phyloP scores from a whole-genome alignment of 2,888 invertebrate genomes.

The Eudasyphora cyanicolor region DNA sequence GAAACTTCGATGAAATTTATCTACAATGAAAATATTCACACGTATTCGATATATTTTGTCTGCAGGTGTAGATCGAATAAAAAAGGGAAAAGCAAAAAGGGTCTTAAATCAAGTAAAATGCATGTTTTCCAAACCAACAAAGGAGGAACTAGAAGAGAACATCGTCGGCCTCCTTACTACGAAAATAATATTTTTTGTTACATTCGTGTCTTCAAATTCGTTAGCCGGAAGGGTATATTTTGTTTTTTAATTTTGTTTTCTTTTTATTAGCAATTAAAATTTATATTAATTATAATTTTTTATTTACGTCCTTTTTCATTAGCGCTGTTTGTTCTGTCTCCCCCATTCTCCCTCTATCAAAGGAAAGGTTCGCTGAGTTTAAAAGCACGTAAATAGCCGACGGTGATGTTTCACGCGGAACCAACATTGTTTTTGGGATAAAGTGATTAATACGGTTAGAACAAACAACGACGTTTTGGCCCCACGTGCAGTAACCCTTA shows the following conservation, averaged over 20 bases:
- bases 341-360: background rate
- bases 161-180: background rate
- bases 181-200: constrained; percentile 9
- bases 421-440: constrained; percentile 35
- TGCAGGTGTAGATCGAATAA: background rate
- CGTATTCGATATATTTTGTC: too few relatives aligned
- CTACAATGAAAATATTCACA: too few relatives aligned
- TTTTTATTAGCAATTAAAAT: constrained; percentile 55
- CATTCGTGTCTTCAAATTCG: background rate
- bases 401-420: constrained; percentile 28
- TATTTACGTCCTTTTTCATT: constrained; percentile 51
- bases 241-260: constrained; percentile 28
- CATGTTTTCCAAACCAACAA: background rate
- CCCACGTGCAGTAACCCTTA: background rate
- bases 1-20: too few relatives aligned
- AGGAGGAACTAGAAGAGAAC: constrained; percentile 2
- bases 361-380: background rate
- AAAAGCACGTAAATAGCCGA: constrained; percentile 10
- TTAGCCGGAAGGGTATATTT: constrained; percentile 10
- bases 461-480: background rate
- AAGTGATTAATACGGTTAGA: constrained; percentile 41
- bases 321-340: background rate
- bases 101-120: constrained; percentile 43
- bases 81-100: constrained; percentile 12
- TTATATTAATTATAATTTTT: constrained; percentile 52